Conservation (phyloP, 2,888 invertebrate species). For the Chrysolina haemoptera region DNA sequence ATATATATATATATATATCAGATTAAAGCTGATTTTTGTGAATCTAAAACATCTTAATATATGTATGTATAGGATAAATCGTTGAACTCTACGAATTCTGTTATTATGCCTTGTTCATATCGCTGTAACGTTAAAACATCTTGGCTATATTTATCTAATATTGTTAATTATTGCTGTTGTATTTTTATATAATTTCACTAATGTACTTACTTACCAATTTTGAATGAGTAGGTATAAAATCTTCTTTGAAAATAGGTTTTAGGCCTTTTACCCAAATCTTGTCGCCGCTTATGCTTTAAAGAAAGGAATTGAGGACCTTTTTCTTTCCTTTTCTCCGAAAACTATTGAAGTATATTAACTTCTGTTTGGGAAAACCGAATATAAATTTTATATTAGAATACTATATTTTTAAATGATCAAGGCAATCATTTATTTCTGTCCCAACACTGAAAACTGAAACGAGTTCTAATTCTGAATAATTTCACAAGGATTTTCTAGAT, state of each 20-base stretch:
- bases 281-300: neutral
- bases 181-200: too few relatives aligned
- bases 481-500: conserved; percentile 24
- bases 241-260: neutral
- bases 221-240: neutral
- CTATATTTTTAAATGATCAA: neutral
- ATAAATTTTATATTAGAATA: neutral
- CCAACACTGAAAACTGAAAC: neutral
- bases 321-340: neutral
- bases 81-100: too few relatives aligned
- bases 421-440: neutral
- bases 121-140: too few relatives aligned
- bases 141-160: too few relatives aligned
- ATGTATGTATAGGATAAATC: too few relatives aligned
- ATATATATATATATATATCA: too few relatives aligned
- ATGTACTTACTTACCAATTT: conserved; percentile 6
- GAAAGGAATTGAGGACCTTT: neutral
- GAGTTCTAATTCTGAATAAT: neutral
- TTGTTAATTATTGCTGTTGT: too few relatives aligned
- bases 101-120: too few relatives aligned
- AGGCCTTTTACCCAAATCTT: neutral
- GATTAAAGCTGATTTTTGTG: too few relatives aligned
- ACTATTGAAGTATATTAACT: neutral
- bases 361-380: neutral
- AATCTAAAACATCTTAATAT: too few relatives aligned